phyloP scores from a whole-genome alignment of 2,888 invertebrate species.

The Mycogona germanica region DNA sequence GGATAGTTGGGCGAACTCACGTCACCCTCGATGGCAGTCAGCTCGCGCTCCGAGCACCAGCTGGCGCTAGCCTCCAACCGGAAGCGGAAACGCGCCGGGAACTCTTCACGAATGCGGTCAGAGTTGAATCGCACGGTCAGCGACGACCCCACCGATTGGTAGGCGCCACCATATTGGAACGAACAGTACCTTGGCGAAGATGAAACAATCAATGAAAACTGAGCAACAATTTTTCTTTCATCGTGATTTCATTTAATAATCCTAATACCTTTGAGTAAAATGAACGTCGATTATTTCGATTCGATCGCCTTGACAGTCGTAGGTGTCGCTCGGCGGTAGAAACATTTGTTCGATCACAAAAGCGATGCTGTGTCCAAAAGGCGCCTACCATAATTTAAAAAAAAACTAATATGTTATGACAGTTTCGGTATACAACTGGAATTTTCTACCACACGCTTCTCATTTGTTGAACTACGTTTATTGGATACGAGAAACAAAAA shows the following conservation, averaged over 20 bases:
- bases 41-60: conserved; percentile 7
- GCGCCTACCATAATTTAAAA: neutral
- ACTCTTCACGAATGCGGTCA: conserved; percentile 13
- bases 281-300: conserved; percentile 5
- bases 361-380: conserved; percentile 6
- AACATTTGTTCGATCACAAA: conserved; percentile 1
- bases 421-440: no score
- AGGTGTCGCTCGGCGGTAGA: neutral
- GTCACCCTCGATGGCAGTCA: conserved; percentile 1
- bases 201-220: neutral
- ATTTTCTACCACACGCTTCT: neutral
- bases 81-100: conserved; percentile 17
- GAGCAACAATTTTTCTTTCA: neutral
- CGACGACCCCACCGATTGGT: conserved; percentile 1
- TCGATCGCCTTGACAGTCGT: neutral
- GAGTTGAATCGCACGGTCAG: conserved; percentile 13
- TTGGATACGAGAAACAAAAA: no score
- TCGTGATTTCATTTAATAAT: neutral
- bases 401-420: no score
- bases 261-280: conserved; percentile 1
- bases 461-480: no score
- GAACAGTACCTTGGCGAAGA: neutral
- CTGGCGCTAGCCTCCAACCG: conserved; percentile 4
- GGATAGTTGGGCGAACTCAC: conserved; percentile 17
- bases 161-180: neutral